Conservation (phyloP, 2,888 invertebrate species). For the Sminthurides aquaticus region DNA sequence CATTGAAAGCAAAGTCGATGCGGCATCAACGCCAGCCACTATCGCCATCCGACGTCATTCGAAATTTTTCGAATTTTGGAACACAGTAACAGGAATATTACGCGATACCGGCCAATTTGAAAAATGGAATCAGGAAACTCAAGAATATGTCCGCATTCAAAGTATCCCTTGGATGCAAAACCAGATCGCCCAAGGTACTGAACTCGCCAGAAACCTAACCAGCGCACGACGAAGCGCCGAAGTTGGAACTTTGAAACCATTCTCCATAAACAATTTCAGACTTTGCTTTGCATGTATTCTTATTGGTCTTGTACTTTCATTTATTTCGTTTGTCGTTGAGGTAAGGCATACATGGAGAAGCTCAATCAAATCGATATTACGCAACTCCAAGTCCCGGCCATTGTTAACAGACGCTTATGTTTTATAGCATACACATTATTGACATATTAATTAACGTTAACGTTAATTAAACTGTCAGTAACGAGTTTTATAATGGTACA, state of each 20-base stretch:
- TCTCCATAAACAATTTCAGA: background rate
- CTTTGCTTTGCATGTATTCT: background rate
- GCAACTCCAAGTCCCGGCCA: no score
- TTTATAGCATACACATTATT: no score
- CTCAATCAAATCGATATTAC: no score
- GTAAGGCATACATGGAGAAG: no score
- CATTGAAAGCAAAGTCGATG: background rate
- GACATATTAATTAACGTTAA: no score
- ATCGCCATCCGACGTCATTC: background rate
- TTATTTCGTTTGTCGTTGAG: no score
- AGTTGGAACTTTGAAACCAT: background rate
- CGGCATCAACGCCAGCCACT: background rate
- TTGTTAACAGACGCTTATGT: no score
- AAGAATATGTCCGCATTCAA: background rate
- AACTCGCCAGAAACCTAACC: background rate
- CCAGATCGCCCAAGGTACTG: background rate
- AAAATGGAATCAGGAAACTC: background rate
- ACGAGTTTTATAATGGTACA: no score
- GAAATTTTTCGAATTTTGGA: background rate
- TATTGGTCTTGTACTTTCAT: background rate
- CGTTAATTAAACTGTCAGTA: no score
- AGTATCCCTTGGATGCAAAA: background rate
- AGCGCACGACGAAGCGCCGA: background rate
- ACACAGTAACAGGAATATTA: background rate
- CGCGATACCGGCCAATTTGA: background rate